phyloP scores from a whole-genome alignment of 2,797 vertebrate genomes.

The Dermochelys coriacea region DNA sequence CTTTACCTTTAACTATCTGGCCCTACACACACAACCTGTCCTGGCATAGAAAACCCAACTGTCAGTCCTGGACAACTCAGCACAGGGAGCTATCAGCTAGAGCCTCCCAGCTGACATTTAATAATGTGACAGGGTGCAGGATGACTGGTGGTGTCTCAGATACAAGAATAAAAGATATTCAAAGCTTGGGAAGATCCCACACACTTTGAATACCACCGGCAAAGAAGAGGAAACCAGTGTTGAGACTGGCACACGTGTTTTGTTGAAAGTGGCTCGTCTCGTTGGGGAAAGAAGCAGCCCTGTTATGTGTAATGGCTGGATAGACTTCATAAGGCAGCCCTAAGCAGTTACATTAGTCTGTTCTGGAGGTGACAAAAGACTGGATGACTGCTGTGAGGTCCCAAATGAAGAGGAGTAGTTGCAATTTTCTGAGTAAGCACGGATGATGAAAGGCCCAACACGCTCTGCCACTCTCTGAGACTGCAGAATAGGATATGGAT shows the following conservation, averaged over 20 bases:
- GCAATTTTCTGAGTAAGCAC: accelerated
- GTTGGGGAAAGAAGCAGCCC: neutral
- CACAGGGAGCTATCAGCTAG: neutral
- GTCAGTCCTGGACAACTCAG: neutral
- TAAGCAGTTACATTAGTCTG: neutral
- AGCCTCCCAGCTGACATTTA: neutral
- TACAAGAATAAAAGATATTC: neutral
- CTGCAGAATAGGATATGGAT: neutral
- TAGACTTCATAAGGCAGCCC: neutral
- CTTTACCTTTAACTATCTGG: neutral
- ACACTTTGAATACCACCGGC: neutral
- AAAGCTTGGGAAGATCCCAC: neutral
- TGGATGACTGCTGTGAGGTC: accelerated
- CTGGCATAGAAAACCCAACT: neutral
- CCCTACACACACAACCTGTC: neutral
- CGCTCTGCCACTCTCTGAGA: accelerated
- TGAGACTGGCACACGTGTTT: neutral
- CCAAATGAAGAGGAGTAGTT: neutral
- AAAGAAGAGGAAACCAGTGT: neutral
- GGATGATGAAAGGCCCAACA: neutral
- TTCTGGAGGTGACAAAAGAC: neutral
- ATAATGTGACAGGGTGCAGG: neutral
- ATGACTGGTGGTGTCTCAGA: neutral
- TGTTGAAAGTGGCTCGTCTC: neutral
- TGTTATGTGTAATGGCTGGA: neutral